Evolutionary conservation across 2,797 vertebrate species (phyloP), one percentile per base, ranked within the genome.

Genomic region (Pantherophis alleghaniensis): DNA sequence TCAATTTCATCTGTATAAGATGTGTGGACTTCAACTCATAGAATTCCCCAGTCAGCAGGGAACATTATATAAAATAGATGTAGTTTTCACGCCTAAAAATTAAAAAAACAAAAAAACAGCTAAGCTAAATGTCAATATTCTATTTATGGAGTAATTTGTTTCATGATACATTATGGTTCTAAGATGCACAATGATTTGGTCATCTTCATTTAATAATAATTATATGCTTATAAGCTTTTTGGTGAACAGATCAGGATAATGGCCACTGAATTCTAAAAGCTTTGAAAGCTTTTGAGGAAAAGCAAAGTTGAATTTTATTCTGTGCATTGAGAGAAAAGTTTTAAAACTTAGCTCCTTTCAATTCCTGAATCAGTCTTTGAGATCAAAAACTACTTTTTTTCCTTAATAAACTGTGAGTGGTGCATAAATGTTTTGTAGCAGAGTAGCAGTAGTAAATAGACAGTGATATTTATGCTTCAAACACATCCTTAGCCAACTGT

Each of bases 381-480:
- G 11, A 79, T 28, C 53, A 55, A 11, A 32, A 26, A 26, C 32
- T 92, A 10, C 37, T 69, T 92, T 79, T 11, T 22, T 1, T 28
- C 14, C 42, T 37, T 47, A 91, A 20, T 83, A 79, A 57, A 83
- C n/a, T 91, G 57, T 69, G 28, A 61, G 26, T 47, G 47, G 20
- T 53, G 47, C 87, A 56, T 87, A 61, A 61, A 63, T 53, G 16
- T 32, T 37, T 37, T 74, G 18, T 57, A 37, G 32, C 69, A 74
- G 69, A 20, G 16, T 87, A 87, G 7, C 55, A 87, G 86, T 56
- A 88, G n/a, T 32, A 88, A 57, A 57, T 32, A 12, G 53, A 7
- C 24, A 18, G 37, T 12, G 88, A 94, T 97, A 95, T 95, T 94
- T 96, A 92, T 51, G 61, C 7, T 94, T 90, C 88, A 96, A 95